phyloP scores from a whole-genome alignment of 2,888 invertebrate species.

The Gari tellinella region DNA sequence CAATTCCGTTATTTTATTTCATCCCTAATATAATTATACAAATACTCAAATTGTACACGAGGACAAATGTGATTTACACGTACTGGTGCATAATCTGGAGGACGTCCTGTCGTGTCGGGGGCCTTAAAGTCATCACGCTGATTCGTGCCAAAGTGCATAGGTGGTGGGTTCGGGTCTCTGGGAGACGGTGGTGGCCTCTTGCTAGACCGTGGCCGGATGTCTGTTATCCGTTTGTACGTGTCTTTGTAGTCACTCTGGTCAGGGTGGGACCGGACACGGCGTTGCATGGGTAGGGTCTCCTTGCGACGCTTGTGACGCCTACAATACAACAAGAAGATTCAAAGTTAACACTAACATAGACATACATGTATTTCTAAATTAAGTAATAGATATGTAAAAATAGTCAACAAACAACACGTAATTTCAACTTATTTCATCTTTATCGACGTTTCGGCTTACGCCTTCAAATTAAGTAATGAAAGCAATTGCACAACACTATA shows the following conservation, averaged over 20 bases:
- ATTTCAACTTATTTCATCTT: too few relatives aligned
- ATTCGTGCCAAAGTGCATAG: slow-evolving; percentile 79
- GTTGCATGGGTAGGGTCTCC: slow-evolving; percentile 45
- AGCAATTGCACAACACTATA: too few relatives aligned
- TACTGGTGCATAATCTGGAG: slow-evolving; percentile 73
- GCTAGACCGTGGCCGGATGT: slow-evolving; percentile 78
- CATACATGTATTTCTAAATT: too few relatives aligned
- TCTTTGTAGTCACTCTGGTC: slow-evolving; percentile 76
- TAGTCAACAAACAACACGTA: too few relatives aligned
- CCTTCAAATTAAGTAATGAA: too few relatives aligned
- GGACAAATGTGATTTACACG: slow-evolving; percentile 21
- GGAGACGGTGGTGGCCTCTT: slow-evolving; percentile 78
- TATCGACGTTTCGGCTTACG: too few relatives aligned
- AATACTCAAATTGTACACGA: too few relatives aligned
- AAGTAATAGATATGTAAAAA: too few relatives aligned
- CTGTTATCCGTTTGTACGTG: slow-evolving; percentile 68
- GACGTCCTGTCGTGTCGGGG: slow-evolving; percentile 65
- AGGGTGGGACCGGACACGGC: slow-evolving; percentile 55
- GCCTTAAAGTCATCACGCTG: slow-evolving; percentile 76
- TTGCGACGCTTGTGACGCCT: slow-evolving; percentile 71
- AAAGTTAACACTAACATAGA: too few relatives aligned
- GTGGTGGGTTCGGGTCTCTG: slow-evolving; percentile 69
- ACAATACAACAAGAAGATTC: slow-evolving; percentile 8
- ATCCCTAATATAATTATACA: too few relatives aligned
- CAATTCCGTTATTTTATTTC: too few relatives aligned